Conservation (phyloP, 1,140 invertebrate species). For the Lordiphosa collinella region DNA sequence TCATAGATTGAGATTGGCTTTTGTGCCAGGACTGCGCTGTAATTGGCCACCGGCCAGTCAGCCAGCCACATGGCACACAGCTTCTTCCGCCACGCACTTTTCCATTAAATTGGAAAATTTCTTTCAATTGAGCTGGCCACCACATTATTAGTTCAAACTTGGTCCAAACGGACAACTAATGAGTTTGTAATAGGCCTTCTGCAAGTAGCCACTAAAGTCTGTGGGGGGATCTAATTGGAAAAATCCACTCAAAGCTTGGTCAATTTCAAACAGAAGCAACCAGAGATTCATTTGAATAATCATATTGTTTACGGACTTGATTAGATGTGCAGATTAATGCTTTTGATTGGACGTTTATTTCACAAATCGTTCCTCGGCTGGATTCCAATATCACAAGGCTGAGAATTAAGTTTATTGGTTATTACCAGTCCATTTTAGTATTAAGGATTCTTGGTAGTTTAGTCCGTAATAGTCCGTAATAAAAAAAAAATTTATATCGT, state of each 20-base stretch:
- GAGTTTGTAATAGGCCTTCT: slow-evolving; percentile 63
- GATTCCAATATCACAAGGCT: too few relatives aligned
- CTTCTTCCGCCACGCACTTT: slow-evolving; percentile 17
- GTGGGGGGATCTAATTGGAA: slow-evolving; percentile 47
- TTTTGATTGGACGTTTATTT: too few relatives aligned
- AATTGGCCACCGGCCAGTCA: slow-evolving; percentile 51
- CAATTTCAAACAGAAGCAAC: too few relatives aligned
- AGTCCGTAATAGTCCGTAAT: too few relatives aligned
- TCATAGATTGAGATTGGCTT: slow-evolving; percentile 67
- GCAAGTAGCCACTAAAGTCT: slow-evolving; percentile 38
- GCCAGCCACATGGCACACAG: background rate
- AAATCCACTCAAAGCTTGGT: slow-evolving; percentile 11
- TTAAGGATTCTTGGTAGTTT: too few relatives aligned
- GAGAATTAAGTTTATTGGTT: too few relatives aligned
- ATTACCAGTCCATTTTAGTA: too few relatives aligned
- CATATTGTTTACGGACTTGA: background rate
- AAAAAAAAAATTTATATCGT: too few relatives aligned
- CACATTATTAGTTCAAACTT: slow-evolving; percentile 75
- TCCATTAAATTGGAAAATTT: slow-evolving; percentile 63
- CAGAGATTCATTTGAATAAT: too few relatives aligned
- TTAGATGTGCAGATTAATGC: too few relatives aligned
- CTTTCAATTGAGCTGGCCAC: slow-evolving; percentile 49
- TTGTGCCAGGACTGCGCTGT: slow-evolving; percentile 39
- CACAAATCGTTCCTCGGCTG: too few relatives aligned
- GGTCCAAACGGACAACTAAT: slow-evolving; percentile 50